Base-by-base conservation (phyloP, 2,797 vertebrate species). In the Falco biarmicus region DNA sequence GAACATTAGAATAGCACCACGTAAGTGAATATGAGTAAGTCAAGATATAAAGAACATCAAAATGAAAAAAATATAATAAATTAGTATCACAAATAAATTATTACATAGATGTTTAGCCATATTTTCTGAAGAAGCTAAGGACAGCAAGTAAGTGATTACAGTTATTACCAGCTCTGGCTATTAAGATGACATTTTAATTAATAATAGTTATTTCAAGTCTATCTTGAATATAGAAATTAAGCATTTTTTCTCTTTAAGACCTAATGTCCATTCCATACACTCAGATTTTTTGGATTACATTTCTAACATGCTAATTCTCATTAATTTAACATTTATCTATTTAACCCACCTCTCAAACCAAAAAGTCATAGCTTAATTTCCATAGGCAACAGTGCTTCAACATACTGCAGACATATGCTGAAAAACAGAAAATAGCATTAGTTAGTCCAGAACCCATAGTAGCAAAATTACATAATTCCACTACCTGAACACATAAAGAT, bases 91-190 rank as follows among this genome's bases (percentile, higher is more conserved):
- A 93, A 95, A 81, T 57, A 70, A 28, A 34, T 53, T 78, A n/a
- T 61, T 77, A 85, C 74, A 75, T 41, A 90, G 20, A 76, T 63
- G 15, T 69, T 68, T 84, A 87, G 65, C 76, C 13, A 87, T 11
- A 76, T 92, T 96, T 94, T 96, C 34, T 82, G 31, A 87, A 87
- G 39, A 78, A 71, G 18, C 13, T 79, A 76, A 89, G 51, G n/a
- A 65, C 20, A 87, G 66, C 8, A 94, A 93, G 54, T 13, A 21
- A 25, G 9, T 59, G 3, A 90, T 88, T 95, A 91, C 16, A 61
- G 11, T 73, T 56, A 41, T 32, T 80, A 60, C 24, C 20, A 75
- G 60, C 32, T 81, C 47, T 82, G 53, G 37, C 9, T 92, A 64
- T n/a, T 93, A 68, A 90, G 53, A 70, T 60, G 47, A 54, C 10